Conservation (phyloP, 2,888 invertebrate genomes). For the Lasioglossum lativentre region DNA sequence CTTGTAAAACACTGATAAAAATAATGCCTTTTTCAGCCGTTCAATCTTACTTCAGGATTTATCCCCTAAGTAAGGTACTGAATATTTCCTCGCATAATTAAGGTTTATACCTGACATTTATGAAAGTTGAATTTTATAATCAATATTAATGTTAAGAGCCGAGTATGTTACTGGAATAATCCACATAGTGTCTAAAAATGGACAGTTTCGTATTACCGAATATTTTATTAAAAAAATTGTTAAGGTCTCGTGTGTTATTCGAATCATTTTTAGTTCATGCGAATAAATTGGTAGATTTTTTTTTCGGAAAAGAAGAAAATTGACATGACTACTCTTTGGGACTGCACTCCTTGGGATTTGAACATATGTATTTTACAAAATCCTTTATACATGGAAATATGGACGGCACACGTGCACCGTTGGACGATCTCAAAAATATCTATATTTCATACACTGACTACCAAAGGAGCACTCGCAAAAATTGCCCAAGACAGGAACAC, state of each 20-base stretch:
- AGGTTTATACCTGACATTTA: neutral
- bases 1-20: neutral
- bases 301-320: neutral
- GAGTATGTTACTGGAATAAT: neutral
- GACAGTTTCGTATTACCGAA: no score
- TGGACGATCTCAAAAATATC: neutral
- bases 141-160: neutral
- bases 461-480: neutral
- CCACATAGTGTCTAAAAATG: neutral
- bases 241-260: no score
- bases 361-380: slow-evolving; percentile 8
- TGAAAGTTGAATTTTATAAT: neutral
- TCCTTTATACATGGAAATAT: neutral
- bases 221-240: no score
- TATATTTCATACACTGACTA: neutral
- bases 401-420: neutral
- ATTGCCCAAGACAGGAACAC: neutral
- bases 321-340: neutral
- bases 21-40: neutral
- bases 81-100: neutral
- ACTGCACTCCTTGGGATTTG: neutral
- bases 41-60: neutral
- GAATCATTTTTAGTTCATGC: no score
- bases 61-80: neutral
- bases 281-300: no score